phyloP scores from a whole-genome alignment of 2,888 invertebrate species.

The Xylocampa areola region DNA sequence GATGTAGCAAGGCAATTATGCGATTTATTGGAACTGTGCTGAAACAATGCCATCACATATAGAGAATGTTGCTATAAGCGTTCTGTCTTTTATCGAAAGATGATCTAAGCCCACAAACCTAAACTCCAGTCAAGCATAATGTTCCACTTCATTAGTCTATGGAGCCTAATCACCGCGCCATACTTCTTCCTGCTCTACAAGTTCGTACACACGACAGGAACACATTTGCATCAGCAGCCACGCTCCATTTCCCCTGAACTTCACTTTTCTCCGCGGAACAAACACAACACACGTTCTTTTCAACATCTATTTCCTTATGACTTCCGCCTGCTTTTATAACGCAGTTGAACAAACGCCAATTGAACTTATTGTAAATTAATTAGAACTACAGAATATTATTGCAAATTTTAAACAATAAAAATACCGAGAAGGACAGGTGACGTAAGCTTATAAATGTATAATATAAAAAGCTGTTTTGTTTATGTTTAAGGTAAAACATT shows the following conservation, averaged over 20 bases:
- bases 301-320: constrained; percentile 45
- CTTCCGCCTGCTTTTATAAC: constrained; percentile 36
- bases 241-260: constrained; percentile 38
- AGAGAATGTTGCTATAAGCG: too few species aligned
- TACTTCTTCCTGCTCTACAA: constrained; percentile 33
- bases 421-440: constrained; percentile 25
- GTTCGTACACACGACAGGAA: constrained; percentile 40
- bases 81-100: too few species aligned
- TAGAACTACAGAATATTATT: constrained; percentile 16
- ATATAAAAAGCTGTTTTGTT: constrained; percentile 12
- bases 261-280: constrained; percentile 49
- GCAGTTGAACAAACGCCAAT: constrained; percentile 17
- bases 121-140: constrained; percentile 29
- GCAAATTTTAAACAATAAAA: constrained; percentile 9
- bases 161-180: constrained; percentile 15
- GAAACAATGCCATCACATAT: too few species aligned
- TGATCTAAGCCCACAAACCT: constrained; percentile 8
- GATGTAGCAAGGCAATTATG: constrained; percentile 7
- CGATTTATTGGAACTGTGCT: neutral
- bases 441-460: constrained; percentile 9
- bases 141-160: constrained; percentile 36
- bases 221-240: constrained; percentile 45
- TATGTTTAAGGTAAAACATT: constrained; percentile 20
- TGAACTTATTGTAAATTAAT: constrained; percentile 33
- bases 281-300: constrained; percentile 31